Conservation (phyloP, 2,888 invertebrate genomes). For the Diploptera punctata region DNA sequence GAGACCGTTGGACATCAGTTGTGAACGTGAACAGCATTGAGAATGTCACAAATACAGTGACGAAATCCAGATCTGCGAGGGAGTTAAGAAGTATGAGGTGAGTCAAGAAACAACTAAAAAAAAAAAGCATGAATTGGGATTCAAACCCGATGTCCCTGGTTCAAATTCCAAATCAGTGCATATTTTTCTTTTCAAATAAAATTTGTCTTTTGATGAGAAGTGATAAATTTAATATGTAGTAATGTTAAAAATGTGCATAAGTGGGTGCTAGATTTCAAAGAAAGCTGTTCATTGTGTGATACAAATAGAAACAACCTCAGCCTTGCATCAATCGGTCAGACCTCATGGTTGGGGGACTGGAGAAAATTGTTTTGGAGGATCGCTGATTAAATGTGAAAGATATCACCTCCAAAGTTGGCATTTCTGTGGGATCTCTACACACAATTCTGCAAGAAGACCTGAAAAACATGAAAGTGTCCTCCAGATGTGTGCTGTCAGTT, state of each 20-base stretch:
- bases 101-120: too few species aligned
- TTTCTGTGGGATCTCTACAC: conserved; percentile 10
- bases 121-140: too few species aligned
- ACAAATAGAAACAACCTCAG: conserved; percentile 1
- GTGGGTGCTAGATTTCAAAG: background rate
- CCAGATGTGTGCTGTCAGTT: background rate
- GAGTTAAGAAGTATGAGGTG: too few species aligned
- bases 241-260: background rate
- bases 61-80: too few species aligned
- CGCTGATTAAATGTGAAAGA: background rate
- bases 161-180: too few species aligned
- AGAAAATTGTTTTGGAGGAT: conserved; percentile 1
- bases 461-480: conserved; percentile 8
- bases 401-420: background rate
- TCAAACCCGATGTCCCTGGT: too few species aligned
- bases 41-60: too few species aligned
- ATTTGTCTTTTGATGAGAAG: too few species aligned
- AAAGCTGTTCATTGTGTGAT: background rate
- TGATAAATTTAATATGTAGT: too few species aligned
- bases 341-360: background rate
- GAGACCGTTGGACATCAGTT: too few species aligned
- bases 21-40: too few species aligned
- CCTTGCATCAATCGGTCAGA: background rate
- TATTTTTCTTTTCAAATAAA: too few species aligned
- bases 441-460: conserved; percentile 13